These are phyloP conservation scores for Leptinotarsa undecemlineata DNA, from an alignment of 1,140 invertebrate genomes.

Conservation along the genomic window DNA sequence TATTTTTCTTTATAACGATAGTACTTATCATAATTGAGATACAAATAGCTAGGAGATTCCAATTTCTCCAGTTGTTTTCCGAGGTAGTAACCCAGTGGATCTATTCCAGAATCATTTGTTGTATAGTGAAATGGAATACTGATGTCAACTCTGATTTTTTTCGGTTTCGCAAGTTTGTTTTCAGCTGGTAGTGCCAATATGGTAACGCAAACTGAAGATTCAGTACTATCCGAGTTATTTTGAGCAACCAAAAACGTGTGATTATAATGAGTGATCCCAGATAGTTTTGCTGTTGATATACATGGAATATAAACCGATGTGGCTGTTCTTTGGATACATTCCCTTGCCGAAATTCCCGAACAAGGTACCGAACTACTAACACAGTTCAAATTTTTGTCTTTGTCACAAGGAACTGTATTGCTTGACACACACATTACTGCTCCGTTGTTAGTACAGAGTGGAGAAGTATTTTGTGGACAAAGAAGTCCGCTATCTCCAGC, in stretches of 20 bases:
- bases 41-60: slow-evolving; percentile 24
- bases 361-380: slow-evolving; percentile 36
- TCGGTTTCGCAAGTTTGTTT: background rate
- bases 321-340: slow-evolving; percentile 22
- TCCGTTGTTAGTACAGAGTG: slow-evolving; percentile 41
- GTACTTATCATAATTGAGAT: slow-evolving; percentile 28
- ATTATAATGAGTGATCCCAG: slow-evolving; percentile 38
- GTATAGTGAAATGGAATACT: slow-evolving; percentile 21
- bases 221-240: background rate
- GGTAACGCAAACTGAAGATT: background rate
- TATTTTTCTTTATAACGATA: slow-evolving; percentile 29
- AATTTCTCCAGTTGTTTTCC: slow-evolving; percentile 27
- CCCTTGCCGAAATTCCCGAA: slow-evolving; percentile 31
- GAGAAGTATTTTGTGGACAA: slow-evolving; percentile 38
- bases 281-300: slow-evolving; percentile 37
- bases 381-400: slow-evolving; percentile 35
- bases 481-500: slow-evolving; percentile 37
- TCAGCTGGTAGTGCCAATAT: slow-evolving; percentile 8
- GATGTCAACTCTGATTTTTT: background rate
- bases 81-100: slow-evolving; percentile 29
- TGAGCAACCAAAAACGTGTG: slow-evolving; percentile 35
- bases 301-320: slow-evolving; percentile 35
- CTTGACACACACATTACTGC: slow-evolving; percentile 44
- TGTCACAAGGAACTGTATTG: slow-evolving; percentile 37
- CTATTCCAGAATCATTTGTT: slow-evolving; percentile 26